These are phyloP conservation scores for Conops quadrifasciatus DNA, from an alignment of 2,888 invertebrate genomes.

Conservation along the genomic window DNA sequence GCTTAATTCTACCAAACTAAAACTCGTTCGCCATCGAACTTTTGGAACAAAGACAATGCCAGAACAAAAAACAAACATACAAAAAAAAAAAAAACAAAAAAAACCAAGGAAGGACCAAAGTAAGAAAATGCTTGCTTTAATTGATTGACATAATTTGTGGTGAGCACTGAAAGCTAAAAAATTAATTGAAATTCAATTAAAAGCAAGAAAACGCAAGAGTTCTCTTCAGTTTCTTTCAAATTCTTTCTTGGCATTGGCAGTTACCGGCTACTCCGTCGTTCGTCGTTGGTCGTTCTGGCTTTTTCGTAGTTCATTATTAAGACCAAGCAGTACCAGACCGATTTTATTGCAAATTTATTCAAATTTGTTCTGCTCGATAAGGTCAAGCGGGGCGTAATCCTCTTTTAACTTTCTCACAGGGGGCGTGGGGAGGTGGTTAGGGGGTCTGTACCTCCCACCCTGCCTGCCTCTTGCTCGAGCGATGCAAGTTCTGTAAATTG, in stretches of 20 bases:
- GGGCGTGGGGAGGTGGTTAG: too few species aligned
- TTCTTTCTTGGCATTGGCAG: slow-evolving; percentile 8
- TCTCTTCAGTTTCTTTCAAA: not conserved
- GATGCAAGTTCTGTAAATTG: slow-evolving; percentile 20
- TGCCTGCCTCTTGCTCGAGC: not conserved
- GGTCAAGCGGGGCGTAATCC: too few species aligned
- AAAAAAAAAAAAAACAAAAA: not conserved
- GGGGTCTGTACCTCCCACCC: too few species aligned
- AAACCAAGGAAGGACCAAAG: too few species aligned
- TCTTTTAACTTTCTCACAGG: too few species aligned
- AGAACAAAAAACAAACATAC: not conserved
- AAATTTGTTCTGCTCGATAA: not conserved
- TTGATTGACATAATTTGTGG: slow-evolving; percentile 31
- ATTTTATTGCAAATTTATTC: slow-evolving; percentile 24
- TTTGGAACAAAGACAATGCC: too few species aligned
- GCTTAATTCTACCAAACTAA: not conserved
- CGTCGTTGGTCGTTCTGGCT: not conserved
- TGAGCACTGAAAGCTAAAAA: not conserved
- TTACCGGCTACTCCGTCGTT: not conserved
- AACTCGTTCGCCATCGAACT: not conserved
- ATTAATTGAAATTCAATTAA: slow-evolving; percentile 20
- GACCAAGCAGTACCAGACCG: not conserved
- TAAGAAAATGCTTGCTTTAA: slow-evolving; percentile 17
- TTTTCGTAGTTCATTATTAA: slow-evolving; percentile 19
- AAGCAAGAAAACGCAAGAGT: not conserved